Percentiles rank a stretch among this genome's conserved stretches.
Evolutionary conservation across 2,797 vertebrate genomes (phyloP).

Genomic region (Argyrosomus regius): DNA sequence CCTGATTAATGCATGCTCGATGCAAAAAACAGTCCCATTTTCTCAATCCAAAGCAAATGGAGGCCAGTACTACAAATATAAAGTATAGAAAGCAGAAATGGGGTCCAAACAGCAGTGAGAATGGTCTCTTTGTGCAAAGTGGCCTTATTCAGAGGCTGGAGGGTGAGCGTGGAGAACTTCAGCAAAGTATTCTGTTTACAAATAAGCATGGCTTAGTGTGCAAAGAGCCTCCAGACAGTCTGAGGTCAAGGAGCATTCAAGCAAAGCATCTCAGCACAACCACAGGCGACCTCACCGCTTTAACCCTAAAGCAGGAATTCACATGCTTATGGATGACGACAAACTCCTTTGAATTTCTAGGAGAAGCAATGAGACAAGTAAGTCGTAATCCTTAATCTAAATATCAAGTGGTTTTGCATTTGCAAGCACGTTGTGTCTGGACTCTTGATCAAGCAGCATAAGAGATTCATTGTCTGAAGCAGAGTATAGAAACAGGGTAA

Average conservation of each 20-base stretch:
- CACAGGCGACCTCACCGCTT: slow-evolving; percentile 42
- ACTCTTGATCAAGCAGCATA: slow-evolving; percentile 62
- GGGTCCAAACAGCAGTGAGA: slow-evolving; percentile 53
- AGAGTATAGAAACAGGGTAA: slow-evolving; percentile 34
- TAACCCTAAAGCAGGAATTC: slow-evolving; percentile 43
- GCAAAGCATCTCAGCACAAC: slow-evolving; percentile 66
- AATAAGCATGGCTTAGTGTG: slow-evolving; percentile 74
- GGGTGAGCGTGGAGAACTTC: slow-evolving; percentile 49
- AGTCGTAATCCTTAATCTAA: slow-evolving; percentile 73
- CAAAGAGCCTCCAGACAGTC: slow-evolving; percentile 72
- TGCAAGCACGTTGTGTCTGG: slow-evolving; percentile 71
- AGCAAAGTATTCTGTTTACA: slow-evolving; percentile 77
- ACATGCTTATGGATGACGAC: slow-evolving; percentile 41
- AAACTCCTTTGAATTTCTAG: slow-evolving; percentile 42
- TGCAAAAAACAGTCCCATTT: slow-evolving; percentile 27
- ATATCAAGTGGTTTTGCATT: slow-evolving; percentile 75
- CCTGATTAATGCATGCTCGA: slow-evolving; percentile 18
- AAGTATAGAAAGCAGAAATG: slow-evolving; percentile 29
- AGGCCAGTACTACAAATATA: slow-evolving; percentile 28
- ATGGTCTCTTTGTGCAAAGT: slow-evolving; percentile 68
- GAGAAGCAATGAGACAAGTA: slow-evolving; percentile 44
- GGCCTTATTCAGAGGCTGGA: slow-evolving; percentile 52
- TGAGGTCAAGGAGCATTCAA: slow-evolving; percentile 71
- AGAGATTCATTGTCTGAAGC: slow-evolving; percentile 69
- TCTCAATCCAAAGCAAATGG: slow-evolving; percentile 38